Evolutionary conservation across 2,797 vertebrate genomes (phyloP).

Genomic region (Bradypodion pumilum): DNA sequence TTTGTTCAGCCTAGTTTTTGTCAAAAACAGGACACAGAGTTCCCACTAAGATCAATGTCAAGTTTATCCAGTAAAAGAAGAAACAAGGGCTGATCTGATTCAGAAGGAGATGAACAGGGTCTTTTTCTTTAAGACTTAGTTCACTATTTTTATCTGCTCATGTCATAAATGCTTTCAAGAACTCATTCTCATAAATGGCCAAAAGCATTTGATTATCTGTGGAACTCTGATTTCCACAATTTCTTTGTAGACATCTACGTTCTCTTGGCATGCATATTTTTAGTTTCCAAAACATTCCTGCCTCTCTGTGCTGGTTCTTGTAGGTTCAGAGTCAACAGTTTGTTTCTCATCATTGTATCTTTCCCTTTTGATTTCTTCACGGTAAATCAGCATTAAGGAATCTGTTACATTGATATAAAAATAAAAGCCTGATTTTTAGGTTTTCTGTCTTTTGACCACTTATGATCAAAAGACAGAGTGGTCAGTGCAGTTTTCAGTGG

Average conservation of each 20-base stretch:
- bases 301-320: background rate
- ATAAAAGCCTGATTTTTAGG: background rate
- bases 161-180: background rate
- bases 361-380: background rate
- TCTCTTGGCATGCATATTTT: background rate
- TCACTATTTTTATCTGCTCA: slow-evolving; percentile 1
- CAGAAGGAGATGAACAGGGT: background rate
- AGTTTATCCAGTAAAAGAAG: background rate
- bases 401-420: slow-evolving; percentile 2
- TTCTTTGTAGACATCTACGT: background rate
- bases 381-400: slow-evolving; percentile 19
- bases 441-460: background rate
- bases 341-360: background rate
- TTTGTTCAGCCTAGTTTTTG: background rate
- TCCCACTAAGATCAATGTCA: background rate
- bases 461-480: too few species aligned
- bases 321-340: slow-evolving; percentile 25
- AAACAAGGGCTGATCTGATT: background rate
- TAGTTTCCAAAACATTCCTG: background rate
- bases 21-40: background rate
- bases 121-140: background rate
- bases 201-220: background rate
- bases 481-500: too few species aligned
- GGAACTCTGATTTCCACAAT: slow-evolving; percentile 10
- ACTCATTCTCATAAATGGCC: background rate